A percentile compares a stretch with the other conserved stretches of the same genome.
Evolutionary conservation across 2,888 invertebrate species (phyloP).

Genomic region (Sycophila texana): DNA sequence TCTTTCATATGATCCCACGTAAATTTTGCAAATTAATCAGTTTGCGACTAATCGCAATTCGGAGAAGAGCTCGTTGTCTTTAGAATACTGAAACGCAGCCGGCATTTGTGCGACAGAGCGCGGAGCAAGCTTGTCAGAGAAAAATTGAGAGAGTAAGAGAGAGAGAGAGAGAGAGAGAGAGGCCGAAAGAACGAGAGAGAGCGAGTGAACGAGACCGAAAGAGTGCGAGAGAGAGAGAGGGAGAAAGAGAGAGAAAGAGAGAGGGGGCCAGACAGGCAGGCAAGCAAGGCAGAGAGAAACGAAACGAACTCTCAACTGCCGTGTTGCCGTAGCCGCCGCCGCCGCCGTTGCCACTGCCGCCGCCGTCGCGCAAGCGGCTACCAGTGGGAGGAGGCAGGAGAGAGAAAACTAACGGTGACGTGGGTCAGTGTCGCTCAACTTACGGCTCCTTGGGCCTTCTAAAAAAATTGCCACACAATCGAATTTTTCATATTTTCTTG

Average conservation of each 20-base stretch:
- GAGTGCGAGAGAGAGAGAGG: not conserved
- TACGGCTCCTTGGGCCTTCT: constrained; percentile 54
- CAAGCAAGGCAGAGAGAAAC: constrained; percentile 1
- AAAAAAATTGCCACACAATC: constrained; percentile 34
- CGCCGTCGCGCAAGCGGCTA: constrained; percentile 5
- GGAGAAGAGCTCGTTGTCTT: not conserved
- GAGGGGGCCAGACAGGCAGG: not conserved
- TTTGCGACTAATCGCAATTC: constrained; percentile 14
- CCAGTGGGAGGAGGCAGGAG: constrained; percentile 59
- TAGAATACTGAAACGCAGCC: not conserved
- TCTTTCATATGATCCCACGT: constrained; percentile 7
- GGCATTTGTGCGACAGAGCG: constrained; percentile 28
- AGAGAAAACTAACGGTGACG: constrained; percentile 71
- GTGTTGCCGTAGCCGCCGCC: constrained; percentile 2
- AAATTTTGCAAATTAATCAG: constrained; percentile 33
- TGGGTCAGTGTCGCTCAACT: constrained; percentile 67
- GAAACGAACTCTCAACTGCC: constrained; percentile 29
- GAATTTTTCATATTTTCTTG: constrained; percentile 22
- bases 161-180: not conserved
- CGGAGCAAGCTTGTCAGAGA: not conserved
- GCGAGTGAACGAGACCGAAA: too few relatives aligned
- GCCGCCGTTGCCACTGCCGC: constrained; percentile 26
- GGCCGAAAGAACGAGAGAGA: not conserved
- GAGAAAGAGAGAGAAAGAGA: not conserved
- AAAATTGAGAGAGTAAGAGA: not conserved